Evolutionary conservation across 2,888 invertebrate species (phyloP), one percentile per base, ranked within the genome.

Genomic region (Linnaemya vulpina): DNA sequence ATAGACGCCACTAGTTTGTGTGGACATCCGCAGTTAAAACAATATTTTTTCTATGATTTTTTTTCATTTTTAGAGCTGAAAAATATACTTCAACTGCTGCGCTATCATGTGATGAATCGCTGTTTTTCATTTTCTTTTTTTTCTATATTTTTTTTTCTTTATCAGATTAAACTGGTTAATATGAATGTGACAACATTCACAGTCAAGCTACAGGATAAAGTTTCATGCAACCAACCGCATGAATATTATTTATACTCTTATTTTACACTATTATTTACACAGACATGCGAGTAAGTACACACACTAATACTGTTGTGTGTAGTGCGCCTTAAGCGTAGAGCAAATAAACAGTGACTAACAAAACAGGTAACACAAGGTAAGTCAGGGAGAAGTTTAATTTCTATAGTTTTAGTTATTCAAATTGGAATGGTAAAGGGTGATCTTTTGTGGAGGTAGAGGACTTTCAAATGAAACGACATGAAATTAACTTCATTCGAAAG

Each of bases 151-250:
- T 62, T 71, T 7, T 35, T 63, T 43, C 35, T 62, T 51, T 68
- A 35, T 30, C 20, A 25, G 63, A 35, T 35, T 22, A 71, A 55
- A 73, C 38, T 58, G 35, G 58, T 65, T 79, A 55, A 73, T 38
- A 65, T 49, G 46, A 49, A 65, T 73, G 73, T 67, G 65, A 65
- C 71, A 73, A 79, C 46, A 58, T 13, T 73, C 46, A 79, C 49
- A 78, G 46, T 22, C n/a, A 53, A 35, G 17, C 49, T 22, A 49
- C 2, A 46, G 15, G 11, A 58, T 15, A 62, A 9, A 38, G 13
- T 20, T 63, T 7, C 22, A 46, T 46, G 46, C 22, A 65, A 46
- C 7, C 35, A 67, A 46, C 25, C 51, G 22, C 38, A 40, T 25
- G 46, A 49, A 20, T 51, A n/a, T 62, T 22, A 62, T 74, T 51